Conservation (phyloP, 2,113 vertebrate genomes). For the Pedetes capensis region DNA sequence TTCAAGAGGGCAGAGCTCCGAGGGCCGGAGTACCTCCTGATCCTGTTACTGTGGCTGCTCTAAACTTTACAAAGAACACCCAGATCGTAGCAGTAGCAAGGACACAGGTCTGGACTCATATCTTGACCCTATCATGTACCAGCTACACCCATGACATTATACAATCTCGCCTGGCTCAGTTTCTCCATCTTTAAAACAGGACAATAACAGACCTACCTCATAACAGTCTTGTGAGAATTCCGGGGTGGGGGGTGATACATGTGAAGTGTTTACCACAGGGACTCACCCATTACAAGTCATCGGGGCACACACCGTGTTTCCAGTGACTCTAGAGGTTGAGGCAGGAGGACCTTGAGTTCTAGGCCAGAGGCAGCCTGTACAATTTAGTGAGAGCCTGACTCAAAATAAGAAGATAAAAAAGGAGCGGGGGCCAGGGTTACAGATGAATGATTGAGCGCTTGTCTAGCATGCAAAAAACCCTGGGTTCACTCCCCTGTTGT, state of each 20-base stretch:
- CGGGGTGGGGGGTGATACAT: accelerated
- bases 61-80: neutral
- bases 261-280: neutral
- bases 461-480: too few relatives aligned
- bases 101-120: neutral
- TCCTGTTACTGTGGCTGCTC: too few relatives aligned
- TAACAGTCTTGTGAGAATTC: neutral
- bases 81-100: neutral
- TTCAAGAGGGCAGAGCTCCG: neutral
- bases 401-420: too few relatives aligned
- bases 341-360: too few relatives aligned
- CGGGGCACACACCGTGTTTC: too few relatives aligned
- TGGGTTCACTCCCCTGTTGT: too few relatives aligned
- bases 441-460: too few relatives aligned
- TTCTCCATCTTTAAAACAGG: neutral
- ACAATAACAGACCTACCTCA: neutral
- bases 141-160: neutral
- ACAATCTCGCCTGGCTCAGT: neutral
- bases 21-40: too few relatives aligned
- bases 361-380: too few relatives aligned
- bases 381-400: too few relatives aligned
- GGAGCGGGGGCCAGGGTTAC: too few relatives aligned
- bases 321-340: too few relatives aligned
- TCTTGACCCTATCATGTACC: neutral
- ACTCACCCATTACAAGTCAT: neutral